phyloP scores from a whole-genome alignment of 2,113 vertebrate genomes.

The Toxotes chatareus region DNA sequence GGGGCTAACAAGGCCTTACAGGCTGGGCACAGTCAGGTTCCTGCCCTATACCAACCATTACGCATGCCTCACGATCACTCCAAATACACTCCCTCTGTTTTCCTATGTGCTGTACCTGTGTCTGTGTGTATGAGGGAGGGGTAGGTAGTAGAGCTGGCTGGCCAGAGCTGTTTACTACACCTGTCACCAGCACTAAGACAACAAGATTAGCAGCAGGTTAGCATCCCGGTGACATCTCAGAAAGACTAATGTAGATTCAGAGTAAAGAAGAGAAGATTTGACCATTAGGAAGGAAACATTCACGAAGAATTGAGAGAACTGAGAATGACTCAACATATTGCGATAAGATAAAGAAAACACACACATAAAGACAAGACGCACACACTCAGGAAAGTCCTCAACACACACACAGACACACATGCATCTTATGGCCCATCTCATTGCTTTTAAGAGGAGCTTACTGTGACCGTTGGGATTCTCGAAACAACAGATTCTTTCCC shows the following conservation, averaged over 20 bases:
- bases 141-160: slow-evolving; percentile 71
- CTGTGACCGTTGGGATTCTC: slow-evolving; percentile 74
- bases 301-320: slow-evolving; percentile 20
- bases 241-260: slow-evolving; percentile 61
- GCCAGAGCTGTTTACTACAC: slow-evolving; percentile 82
- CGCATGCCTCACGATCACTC: slow-evolving; percentile 78
- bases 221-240: slow-evolving; percentile 71
- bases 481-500: slow-evolving; percentile 77
- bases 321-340: slow-evolving; percentile 45
- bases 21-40: slow-evolving; percentile 66
- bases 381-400: slow-evolving; percentile 34
- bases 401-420: slow-evolving; percentile 42
- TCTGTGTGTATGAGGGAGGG: slow-evolving; percentile 75
- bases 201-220: slow-evolving; percentile 84
- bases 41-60: slow-evolving; percentile 69
- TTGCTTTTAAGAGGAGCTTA: slow-evolving; percentile 79
- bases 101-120: slow-evolving; percentile 79
- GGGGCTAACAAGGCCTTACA: slow-evolving; percentile 72
- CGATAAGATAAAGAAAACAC: slow-evolving; percentile 6
- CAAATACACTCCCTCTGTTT: slow-evolving; percentile 74
- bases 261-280: slow-evolving; percentile 53
- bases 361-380: slow-evolving; percentile 28
- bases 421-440: slow-evolving; percentile 71
- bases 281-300: slow-evolving; percentile 46
- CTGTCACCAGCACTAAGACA: slow-evolving; percentile 85